Conservation (phyloP, 1,140 invertebrate genomes). For the Leucophenga varia region DNA sequence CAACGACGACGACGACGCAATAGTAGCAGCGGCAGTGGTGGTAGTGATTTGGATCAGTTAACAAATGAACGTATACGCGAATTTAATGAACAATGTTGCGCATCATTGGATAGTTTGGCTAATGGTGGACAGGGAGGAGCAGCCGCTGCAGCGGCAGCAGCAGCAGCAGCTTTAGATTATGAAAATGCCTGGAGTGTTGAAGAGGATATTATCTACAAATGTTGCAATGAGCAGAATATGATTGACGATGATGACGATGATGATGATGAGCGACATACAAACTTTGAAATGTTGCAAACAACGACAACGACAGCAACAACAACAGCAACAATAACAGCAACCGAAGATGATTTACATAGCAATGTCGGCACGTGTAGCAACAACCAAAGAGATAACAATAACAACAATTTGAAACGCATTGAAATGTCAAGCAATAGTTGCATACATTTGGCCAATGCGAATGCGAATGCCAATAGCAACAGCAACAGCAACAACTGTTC, state of each 20-base stretch:
- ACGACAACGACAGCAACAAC: slow-evolving; percentile 11
- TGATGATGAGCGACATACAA: neutral
- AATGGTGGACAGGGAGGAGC: slow-evolving; percentile 2
- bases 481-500: slow-evolving; percentile 2
- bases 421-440: too few species aligned
- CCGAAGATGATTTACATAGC: too few species aligned
- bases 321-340: slow-evolving; percentile 14
- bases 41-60: slow-evolving; percentile 49
- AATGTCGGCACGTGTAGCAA: neutral
- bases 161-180: slow-evolving; percentile 15
- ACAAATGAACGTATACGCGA: slow-evolving; percentile 48
- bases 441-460: too few species aligned
- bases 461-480: neutral
- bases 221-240: slow-evolving; percentile 19
- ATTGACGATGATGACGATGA: neutral
- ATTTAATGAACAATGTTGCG: slow-evolving; percentile 45
- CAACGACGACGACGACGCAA: slow-evolving; percentile 17
- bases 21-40: neutral
- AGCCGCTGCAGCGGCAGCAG: neutral
- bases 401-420: too few species aligned
- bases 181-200: slow-evolving; percentile 51
- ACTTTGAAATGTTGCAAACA: neutral
- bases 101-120: slow-evolving; percentile 24
- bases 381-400: slow-evolving; percentile 33
- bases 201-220: slow-evolving; percentile 47